Percentiles rank a stretch among this genome's conserved stretches.
Evolutionary conservation across 2,113 vertebrate genomes (phyloP).

Genomic region (Pluvianellus socialis): DNA sequence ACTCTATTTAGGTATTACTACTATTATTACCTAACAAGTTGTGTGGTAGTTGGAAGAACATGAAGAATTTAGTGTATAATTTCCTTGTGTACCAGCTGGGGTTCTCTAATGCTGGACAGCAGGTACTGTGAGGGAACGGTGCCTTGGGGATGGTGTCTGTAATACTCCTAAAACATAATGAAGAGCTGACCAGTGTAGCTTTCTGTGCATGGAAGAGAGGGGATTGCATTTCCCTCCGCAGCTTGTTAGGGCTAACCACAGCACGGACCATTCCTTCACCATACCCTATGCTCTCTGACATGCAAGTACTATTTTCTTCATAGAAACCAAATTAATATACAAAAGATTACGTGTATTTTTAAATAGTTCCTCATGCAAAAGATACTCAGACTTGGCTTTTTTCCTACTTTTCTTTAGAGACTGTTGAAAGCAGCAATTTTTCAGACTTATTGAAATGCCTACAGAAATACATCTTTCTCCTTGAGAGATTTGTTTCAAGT

Average conservation of each 20-base stretch:
- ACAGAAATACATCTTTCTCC: neutral
- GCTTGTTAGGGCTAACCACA: neutral
- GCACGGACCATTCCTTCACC: neutral
- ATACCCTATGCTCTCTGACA: neutral
- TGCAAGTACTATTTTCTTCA: neutral
- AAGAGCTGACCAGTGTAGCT: neutral
- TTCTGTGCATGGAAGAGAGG: neutral
- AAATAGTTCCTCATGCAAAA: neutral
- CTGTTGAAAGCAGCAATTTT: neutral
- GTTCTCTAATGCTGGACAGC: neutral
- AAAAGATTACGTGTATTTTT: neutral
- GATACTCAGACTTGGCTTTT: neutral
- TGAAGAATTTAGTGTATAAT: neutral
- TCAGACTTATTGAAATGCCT: neutral
- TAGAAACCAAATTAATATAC: neutral
- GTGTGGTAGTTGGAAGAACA: neutral
- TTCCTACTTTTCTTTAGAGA: neutral
- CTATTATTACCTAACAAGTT: neutral
- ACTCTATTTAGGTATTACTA: neutral
- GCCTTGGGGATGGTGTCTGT: neutral
- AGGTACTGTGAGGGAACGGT: neutral
- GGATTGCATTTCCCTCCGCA: neutral
- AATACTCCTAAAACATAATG: neutral
- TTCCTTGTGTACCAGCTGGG: neutral
- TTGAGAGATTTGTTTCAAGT: conserved; percentile 6